A percentile compares a stretch with the other conserved stretches of the same genome.
Evolutionary conservation across 2,113 vertebrate species (phyloP).

Genomic region (Octodon degus): DNA sequence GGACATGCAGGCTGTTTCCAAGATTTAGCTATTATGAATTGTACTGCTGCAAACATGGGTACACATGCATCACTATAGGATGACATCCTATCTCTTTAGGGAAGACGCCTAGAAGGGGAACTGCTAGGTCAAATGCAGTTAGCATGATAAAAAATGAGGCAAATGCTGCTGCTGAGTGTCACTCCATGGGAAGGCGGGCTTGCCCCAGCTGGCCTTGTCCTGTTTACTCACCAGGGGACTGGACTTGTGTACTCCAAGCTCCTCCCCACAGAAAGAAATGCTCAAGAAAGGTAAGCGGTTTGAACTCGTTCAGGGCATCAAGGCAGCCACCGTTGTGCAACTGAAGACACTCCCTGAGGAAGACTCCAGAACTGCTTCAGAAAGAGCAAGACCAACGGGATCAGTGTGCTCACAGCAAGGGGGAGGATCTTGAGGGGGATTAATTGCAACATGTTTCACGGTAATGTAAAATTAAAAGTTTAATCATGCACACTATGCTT

Average conservation of each 20-base stretch:
- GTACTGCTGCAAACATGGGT: background rate
- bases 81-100: background rate
- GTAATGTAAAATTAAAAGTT: background rate
- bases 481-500: background rate
- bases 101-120: background rate
- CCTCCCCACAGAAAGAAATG: background rate
- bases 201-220: background rate
- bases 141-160: background rate
- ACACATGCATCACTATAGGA: background rate
- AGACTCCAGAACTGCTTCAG: background rate
- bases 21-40: background rate
- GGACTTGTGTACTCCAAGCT: background rate
- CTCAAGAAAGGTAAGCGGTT: background rate
- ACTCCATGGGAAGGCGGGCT: background rate
- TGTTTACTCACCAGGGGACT: background rate
- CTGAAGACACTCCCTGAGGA: background rate
- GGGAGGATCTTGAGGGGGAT: background rate
- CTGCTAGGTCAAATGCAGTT: background rate
- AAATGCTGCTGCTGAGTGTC: background rate
- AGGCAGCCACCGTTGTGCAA: background rate
- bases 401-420: background rate
- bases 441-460: background rate
- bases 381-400: background rate
- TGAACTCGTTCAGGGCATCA: background rate
- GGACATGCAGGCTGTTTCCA: background rate